A percentile compares a stretch with the other conserved stretches of the same genome.
phyloP scores from a whole-genome alignment of 2,113 vertebrate species.

The Hippocampus guttulatus region DNA sequence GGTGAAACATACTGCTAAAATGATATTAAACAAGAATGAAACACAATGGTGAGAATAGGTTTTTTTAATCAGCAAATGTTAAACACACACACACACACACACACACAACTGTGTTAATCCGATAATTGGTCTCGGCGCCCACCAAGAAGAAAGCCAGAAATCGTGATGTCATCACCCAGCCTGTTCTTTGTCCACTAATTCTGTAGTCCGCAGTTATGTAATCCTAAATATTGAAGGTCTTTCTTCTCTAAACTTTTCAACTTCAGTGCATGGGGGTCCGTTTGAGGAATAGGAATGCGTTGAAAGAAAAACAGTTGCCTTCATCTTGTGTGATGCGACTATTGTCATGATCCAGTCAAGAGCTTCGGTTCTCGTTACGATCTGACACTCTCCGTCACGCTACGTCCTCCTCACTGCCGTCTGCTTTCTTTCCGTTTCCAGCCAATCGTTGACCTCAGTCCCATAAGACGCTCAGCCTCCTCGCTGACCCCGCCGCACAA shows the following conservation, averaged over 20 bases:
- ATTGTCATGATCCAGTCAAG: conserved; percentile 32
- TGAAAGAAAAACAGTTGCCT: neutral
- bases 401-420: neutral
- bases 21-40: neutral
- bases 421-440: conserved; percentile 46
- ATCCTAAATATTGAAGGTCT: conserved; percentile 18
- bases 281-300: conserved; percentile 3
- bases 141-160: too few species aligned
- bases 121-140: too few species aligned
- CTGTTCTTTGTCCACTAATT: conserved; percentile 28
- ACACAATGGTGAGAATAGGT: neutral
- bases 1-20: neutral
- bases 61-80: neutral
- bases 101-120: too few species aligned
- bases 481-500: conserved; percentile 81
- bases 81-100: neutral
- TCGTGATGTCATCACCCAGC: conserved; percentile 20
- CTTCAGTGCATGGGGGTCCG: conserved; percentile 33
- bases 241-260: conserved; percentile 7
- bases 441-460: conserved; percentile 85
- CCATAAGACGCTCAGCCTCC: conserved; percentile 90
- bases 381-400: neutral
- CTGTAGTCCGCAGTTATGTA: conserved; percentile 3
- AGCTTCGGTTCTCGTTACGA: conserved; percentile 21
- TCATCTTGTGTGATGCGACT: conserved; percentile 39